Evolutionary conservation across 1,140 invertebrate species (phyloP), one percentile per base, ranked within the genome.

Genomic region (Brachionus calyciflorus): DNA sequence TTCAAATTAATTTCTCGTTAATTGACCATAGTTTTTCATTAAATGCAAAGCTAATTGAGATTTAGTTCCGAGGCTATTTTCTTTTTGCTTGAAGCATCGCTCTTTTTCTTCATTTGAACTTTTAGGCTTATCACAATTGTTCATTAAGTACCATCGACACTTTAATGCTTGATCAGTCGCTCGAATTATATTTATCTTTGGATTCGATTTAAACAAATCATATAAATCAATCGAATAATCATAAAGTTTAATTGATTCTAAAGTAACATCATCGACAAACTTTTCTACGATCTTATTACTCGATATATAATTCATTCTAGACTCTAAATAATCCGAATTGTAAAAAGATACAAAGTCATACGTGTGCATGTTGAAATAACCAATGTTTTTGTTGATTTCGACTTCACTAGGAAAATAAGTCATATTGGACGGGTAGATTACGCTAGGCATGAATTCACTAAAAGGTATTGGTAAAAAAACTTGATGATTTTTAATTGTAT

Each of bases 311-410:
- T 85, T 82, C 82, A 89, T 90, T 7, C 91, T 86, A 51, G 89
- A 89, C 77, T 83, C 83, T 17, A 89, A 86, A 83, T 92, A 94
- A 87, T 96, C 93, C 78, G 87, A 88, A 51, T 89, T 88, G 82
- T 93, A 93, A 85, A 94, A 93, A 10, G 91, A 89, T 48, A 91
- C 87, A 82, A 91, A 90, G 69, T 89, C 88, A 73, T 87, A 90
- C 80, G 90, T 89, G 53, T 88, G 85, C 5, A 85, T 81, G 82
- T 93, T 91, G 84, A 93, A 95, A 83, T 91, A 90, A 2, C 93
- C 93, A 55, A 89, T 87, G 83, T 90, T 89, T 83, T 91, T 90
- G 80, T 89, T 89, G 0, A 93, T 87, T 77, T 92, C 91, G 12
- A 92, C 86, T 41, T 88, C 87, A 79, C 82, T 87, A 83, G 84